Base-by-base conservation (phyloP, 2,797 vertebrate species). In the Thripadectes ignobilis region DNA sequence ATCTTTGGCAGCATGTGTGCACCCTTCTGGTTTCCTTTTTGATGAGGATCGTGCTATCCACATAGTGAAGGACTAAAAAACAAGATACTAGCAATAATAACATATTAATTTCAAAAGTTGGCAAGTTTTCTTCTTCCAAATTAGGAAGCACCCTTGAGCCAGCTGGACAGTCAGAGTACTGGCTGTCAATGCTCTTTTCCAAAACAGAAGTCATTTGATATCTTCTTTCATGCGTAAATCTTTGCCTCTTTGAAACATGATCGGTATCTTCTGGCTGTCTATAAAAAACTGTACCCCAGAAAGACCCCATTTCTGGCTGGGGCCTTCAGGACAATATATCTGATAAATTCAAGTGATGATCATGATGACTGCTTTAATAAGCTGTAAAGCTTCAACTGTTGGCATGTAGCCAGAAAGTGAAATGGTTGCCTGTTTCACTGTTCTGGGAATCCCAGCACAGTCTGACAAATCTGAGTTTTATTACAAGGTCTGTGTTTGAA, bases 1-100 rank as follows among this genome's bases (percentile, higher is more conserved):
- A 84, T 32, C 95, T 88, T 81, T 88, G 72, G 91, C 88, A 94
- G 62, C 43, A 19, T 59, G 20, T 86, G 29, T 6, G 3, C 36
- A 86, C 32, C 49, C 85, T 91, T 95, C 85, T 94, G 91, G 51
- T 84, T 94, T 78, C 67, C 48, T 95, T 79, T 94, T 75, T 65
- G 82, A 89, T 72, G 58, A 82, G 34, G 55, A 61, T 79, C 10
- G 10, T 38, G 11, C 51, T 90, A 77, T 54, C n/a, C 63, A 85
- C 34, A 57, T 27, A 89, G 45, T 34, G 46, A 91, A 89, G 51
- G 36, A 89, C 80, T 91, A 41, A 78, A 96, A 96, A 93, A 69
- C 32, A 84, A 85, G 87, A 88, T 46, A 90, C n/a, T 11, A 55
- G 45, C 69, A 93, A 81, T 81, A 95, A 95, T 86, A 93, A 78